A percentile compares a stretch with the other conserved stretches of the same genome.
Conservation (phyloP, 2,113 vertebrate species). For the Chloroceryle aenea region DNA sequence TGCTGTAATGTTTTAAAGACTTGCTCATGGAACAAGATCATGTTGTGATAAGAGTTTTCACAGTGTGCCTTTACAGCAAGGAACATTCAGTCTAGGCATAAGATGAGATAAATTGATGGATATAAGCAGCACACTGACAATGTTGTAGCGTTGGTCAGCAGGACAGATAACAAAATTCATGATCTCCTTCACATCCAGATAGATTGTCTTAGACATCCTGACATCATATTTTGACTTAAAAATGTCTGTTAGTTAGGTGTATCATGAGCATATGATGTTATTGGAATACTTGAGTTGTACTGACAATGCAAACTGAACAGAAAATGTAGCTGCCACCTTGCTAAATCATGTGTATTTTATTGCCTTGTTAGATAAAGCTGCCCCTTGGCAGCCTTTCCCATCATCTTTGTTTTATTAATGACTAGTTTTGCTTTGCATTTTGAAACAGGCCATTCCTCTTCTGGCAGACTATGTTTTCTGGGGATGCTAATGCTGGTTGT, state of each 20-base stretch:
- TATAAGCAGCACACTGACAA: background rate
- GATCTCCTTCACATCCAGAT: background rate
- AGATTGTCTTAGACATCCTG: background rate
- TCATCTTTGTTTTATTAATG: conserved; percentile 68
- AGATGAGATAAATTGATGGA: background rate
- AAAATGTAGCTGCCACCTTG: conserved; percentile 33
- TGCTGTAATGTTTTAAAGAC: background rate
- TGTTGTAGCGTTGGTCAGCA: background rate
- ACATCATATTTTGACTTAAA: background rate
- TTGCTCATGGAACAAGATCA: background rate
- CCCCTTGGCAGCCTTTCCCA: conserved; percentile 58
- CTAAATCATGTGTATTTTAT: conserved; percentile 40
- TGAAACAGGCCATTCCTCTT: conserved; percentile 38
- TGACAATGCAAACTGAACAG: background rate
- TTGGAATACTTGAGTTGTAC: background rate
- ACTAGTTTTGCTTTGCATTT: conserved; percentile 57
- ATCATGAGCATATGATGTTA: background rate
- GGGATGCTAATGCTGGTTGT: conserved; percentile 17
- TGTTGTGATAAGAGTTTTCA: background rate
- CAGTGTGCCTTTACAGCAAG: background rate
- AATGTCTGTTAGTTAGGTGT: background rate
- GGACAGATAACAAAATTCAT: background rate
- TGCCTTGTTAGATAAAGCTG: conserved; percentile 60
- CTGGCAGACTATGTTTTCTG: conserved; percentile 32
- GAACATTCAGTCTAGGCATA: background rate